A percentile compares a stretch with the other conserved stretches of the same genome.
phyloP scores from a whole-genome alignment of 2,888 invertebrate species.

The Allacma fusca region DNA sequence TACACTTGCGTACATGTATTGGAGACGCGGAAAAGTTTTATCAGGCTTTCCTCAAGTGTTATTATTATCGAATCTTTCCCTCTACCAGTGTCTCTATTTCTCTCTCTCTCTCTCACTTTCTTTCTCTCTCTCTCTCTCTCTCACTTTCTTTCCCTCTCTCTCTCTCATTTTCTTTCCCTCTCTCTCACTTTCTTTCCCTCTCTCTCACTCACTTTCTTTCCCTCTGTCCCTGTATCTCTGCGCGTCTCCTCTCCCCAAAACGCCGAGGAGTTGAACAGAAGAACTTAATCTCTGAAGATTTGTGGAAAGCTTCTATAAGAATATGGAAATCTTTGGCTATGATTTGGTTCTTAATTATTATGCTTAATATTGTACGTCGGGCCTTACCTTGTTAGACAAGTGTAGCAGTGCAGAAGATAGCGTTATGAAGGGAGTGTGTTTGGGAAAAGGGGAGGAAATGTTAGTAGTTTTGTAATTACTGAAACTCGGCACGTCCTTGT shows the following conservation, averaged over 20 bases:
- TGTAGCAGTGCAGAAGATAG: neutral
- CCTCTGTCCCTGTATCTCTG: neutral
- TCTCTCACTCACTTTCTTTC: neutral
- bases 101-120: slow-evolving; percentile 3
- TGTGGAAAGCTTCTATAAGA: neutral
- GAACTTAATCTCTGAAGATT: neutral
- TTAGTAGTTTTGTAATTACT: slow-evolving; percentile 6
- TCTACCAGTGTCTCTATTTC: neutral
- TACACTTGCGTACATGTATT: neutral
- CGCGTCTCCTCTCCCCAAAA: neutral
- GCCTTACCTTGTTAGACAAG: no score
- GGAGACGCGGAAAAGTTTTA: neutral
- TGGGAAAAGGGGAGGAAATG: neutral
- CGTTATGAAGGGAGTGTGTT: neutral
- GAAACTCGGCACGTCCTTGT: neutral
- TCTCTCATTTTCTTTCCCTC: neutral
- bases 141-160: neutral
- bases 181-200: neutral
- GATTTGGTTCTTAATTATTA: neutral
- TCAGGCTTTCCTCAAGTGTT: slow-evolving; percentile 1
- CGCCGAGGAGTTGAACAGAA: neutral
- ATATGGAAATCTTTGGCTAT: neutral
- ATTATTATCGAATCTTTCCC: slow-evolving; percentile 9
- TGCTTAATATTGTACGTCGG: neutral
- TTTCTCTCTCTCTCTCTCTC: neutral